These are phyloP conservation scores for Chorisops tibialis DNA, from an alignment of 2,888 invertebrate species.

Conservation along the genomic window DNA sequence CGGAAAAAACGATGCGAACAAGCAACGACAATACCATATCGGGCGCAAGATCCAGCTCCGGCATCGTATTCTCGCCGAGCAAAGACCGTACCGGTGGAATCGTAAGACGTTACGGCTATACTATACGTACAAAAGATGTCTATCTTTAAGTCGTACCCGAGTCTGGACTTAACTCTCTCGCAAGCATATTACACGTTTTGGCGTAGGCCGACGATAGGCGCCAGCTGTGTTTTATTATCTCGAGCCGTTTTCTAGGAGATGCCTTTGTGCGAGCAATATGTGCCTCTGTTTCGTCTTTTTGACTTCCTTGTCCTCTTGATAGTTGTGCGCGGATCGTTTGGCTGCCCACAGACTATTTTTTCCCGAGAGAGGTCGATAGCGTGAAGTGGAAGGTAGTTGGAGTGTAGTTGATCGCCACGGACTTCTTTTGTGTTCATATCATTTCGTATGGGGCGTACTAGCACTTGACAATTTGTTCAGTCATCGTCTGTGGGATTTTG, in stretches of 20 bases:
- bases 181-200: conserved; percentile 20
- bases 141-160: conserved; percentile 8
- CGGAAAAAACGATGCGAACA: no score
- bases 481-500: conserved; percentile 12
- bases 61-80: no score
- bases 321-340: conserved; percentile 10
- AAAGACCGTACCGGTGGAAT: no score
- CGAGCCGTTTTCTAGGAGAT: background rate
- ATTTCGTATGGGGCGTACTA: conserved; percentile 10
- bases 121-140: background rate
- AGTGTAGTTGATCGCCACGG: background rate
- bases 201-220: conserved; percentile 28
- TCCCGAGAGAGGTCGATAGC: conserved; percentile 9
- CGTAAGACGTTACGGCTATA: no score
- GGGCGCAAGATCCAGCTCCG: no score
- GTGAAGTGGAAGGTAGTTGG: background rate
- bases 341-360: conserved; percentile 2
- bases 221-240: conserved; percentile 27
- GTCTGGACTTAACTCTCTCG: conserved; percentile 12
- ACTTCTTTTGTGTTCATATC: background rate
- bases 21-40: no score
- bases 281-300: conserved; percentile 4
- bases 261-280: background rate
- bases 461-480: conserved; percentile 19
- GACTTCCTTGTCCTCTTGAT: conserved; percentile 17